Conservation (phyloP, 2,113 vertebrate genomes). For the Oreochromis tanganicae region DNA sequence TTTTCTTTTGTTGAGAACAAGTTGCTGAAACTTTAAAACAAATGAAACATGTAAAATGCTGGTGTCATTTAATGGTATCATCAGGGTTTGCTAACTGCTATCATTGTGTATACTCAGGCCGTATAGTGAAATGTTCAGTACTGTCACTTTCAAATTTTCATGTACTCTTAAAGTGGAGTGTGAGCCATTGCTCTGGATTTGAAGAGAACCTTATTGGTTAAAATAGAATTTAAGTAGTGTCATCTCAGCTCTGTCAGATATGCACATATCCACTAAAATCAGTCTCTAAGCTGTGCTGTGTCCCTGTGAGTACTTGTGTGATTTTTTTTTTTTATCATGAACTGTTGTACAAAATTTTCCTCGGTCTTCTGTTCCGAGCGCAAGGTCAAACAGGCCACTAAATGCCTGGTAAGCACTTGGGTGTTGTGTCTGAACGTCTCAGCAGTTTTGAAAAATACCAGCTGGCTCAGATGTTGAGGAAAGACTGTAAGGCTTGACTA, state of each 20-base stretch:
- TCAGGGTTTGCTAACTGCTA: neutral
- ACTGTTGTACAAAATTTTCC: neutral
- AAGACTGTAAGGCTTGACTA: neutral
- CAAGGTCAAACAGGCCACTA: neutral
- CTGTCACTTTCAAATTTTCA: neutral
- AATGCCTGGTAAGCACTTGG: slow-evolving; percentile 1
- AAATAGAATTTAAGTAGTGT: neutral
- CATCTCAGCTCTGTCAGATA: neutral
- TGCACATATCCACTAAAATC: neutral
- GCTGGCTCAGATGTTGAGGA: slow-evolving; percentile 10
- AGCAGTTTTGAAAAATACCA: slow-evolving; percentile 10
- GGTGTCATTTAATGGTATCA: neutral
- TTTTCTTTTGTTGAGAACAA: neutral
- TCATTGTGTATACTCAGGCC: neutral
- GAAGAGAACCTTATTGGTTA: neutral
- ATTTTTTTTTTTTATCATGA: neutral
- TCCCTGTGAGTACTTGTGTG: neutral
- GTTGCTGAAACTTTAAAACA: neutral
- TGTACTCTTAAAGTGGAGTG: neutral
- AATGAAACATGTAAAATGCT: neutral
- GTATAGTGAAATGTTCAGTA: neutral
- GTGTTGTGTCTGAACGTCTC: neutral
- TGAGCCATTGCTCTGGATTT: neutral
- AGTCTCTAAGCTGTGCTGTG: neutral
- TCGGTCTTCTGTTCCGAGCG: neutral